Base-by-base conservation (phyloP, 37 sponge, comb jelly and placozoan genomes). In the Axinella damicornis region DNA sequence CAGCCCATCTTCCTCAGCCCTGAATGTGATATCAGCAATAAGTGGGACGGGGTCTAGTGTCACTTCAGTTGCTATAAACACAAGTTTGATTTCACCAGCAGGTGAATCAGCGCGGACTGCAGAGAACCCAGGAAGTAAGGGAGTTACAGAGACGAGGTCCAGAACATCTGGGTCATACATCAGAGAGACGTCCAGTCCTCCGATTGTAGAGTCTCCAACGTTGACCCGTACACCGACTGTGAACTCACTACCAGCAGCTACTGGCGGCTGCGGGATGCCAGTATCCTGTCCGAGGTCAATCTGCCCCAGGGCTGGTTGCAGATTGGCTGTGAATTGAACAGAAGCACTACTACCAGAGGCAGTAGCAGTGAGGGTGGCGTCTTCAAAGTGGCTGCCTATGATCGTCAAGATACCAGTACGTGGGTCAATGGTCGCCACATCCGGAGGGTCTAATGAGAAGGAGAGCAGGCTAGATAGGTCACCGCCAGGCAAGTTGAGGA, bases 161-260 rank as follows among this genome's bases (percentile, higher is more conserved):
- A 89, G 65, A 5, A 38, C 60, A 33, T 0, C 35, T 0, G 61
- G 19, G 33, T 83, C 78, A 39, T 89, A 89, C n/a, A 52, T 32
- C 0, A 83, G 32, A 28, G 60, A 20, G 40, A 77, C 28, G 24
- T 89, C 84, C 13, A 83, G 31, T 16, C 79, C 89, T 46, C 62
- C 60, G 40, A 89, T 34, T 18, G 22, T 34, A 15, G 37, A 36
- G 57, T 40, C 32, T 14, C 71, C 91, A 24, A 57, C 37, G 57
- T 88, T 88, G 63, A 82, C 52, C 1, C 90, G 64, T 22, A 93
- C 72, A 21, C 85, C 83, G 19, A 85, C 81, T 36, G 82, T 76
- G 58, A 89, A 89, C 2, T 77, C 85, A 2, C 71, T 70, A 5
- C 82, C 77, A 25, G 62, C 57, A 20, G 33, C 19, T 5, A 88